Evolutionary conservation across 2,888 invertebrate genomes (phyloP), one percentile per base, ranked within the genome.

Genomic region (Ophion obscuratus): DNA sequence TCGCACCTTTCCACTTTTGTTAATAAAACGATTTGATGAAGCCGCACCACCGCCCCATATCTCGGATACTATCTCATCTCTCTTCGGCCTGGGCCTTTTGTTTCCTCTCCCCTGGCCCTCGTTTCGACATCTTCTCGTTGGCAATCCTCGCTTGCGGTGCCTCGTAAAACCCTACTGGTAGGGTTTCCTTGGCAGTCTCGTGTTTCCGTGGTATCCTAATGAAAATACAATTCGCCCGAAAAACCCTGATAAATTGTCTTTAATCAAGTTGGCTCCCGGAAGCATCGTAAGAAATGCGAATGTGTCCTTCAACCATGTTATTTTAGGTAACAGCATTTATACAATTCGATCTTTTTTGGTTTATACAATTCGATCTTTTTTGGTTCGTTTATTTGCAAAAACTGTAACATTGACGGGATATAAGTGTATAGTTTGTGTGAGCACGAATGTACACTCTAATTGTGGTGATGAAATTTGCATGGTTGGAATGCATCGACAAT

Each of bases 1-100:
- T 71, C 57, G 7, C 76, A 40, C 47, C 64, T 53, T 40, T 68
- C 78, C 78, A 83, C 62, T 79, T 74, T 79, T 68, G 67, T 74
- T 83, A 74, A 83, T 79, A 62, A 79, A 74, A 74, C 61, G 36
- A 62, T 79, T 83, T 84, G 71, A 70, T 20, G 77, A 83, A 78
- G 66, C 66, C 47, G 66, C 14, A 53, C 53, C 73, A 66, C 59
- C 31, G 59, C 24, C 61, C 36, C 9, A 31, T 20, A 57, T 75
- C 36, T 79, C 77, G 76, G 84, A 64, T 62, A 24, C 20, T 59
- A 76, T 59, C 57, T 64, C 75, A 53, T 74, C 76, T 74, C 78
- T 82, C 73, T 81, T 87, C 68, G 24, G 20, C 20, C 66, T 7
- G 14, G 14, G 27, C 40, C 57, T 57, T 71, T 71, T 17, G 4